These are phyloP conservation scores for Microtus ochrogaster DNA, from an alignment of 2,113 vertebrate genomes.

Conservation along the genomic window DNA sequence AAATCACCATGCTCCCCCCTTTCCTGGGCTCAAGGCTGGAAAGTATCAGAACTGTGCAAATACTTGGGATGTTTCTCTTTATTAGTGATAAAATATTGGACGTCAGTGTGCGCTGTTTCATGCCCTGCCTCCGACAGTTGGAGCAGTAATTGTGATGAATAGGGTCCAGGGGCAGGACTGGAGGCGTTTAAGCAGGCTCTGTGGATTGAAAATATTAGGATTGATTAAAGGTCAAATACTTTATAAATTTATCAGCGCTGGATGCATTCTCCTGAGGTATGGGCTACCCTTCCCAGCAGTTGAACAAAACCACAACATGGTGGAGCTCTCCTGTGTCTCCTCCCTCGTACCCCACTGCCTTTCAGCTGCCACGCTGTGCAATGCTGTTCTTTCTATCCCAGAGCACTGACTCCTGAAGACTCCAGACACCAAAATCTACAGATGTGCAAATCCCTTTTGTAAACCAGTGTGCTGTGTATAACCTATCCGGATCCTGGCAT, in stretches of 20 bases:
- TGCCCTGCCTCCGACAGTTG: constrained; percentile 85
- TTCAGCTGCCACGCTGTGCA: constrained; percentile 24
- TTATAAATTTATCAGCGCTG: constrained; percentile 88
- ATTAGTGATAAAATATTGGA: constrained; percentile 91
- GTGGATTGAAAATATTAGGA: constrained; percentile 88
- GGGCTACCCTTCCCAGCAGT: constrained; percentile 77
- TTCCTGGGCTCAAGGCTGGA: constrained; percentile 83
- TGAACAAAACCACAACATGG: constrained; percentile 76
- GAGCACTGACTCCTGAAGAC: neutral
- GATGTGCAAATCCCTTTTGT: neutral
- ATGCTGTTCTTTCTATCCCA: neutral
- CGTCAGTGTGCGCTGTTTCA: constrained; percentile 83
- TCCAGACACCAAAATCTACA: neutral
- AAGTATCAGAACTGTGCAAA: constrained; percentile 86
- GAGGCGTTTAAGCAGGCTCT: constrained; percentile 86
- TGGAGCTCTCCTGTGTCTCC: neutral
- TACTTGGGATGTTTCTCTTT: constrained; percentile 87
- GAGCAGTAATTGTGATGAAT: constrained; percentile 90
- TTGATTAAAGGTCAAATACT: constrained; percentile 91
- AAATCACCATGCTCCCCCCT: constrained; percentile 82
- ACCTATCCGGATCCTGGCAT: neutral
- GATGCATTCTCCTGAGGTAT: constrained; percentile 84
- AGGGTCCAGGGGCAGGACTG: constrained; percentile 83
- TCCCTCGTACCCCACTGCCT: neutral
- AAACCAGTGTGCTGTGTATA: neutral